Evolutionary conservation across 2,113 vertebrate species (phyloP).

Genomic region (Pipra filicauda): DNA sequence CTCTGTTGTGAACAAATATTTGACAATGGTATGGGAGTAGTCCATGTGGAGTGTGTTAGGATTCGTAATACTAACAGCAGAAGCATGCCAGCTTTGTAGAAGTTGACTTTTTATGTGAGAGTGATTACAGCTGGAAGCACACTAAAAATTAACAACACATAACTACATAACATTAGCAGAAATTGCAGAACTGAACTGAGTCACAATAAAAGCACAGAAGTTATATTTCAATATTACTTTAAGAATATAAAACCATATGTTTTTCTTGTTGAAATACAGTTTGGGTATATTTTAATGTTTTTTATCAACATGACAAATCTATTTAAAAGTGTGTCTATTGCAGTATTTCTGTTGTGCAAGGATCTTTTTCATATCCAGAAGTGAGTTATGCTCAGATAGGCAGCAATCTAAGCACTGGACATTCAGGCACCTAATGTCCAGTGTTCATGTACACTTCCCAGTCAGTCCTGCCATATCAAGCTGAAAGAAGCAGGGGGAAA

Average conservation of each 20-base stretch:
- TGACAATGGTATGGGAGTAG: conserved; percentile 10
- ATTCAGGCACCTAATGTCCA: neutral
- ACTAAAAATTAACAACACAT: conserved; percentile 35
- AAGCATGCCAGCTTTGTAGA: conserved; percentile 41
- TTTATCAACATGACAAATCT: neutral
- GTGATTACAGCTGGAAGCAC: conserved; percentile 44
- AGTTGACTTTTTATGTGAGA: conserved; percentile 30
- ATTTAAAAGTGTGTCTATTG: neutral
- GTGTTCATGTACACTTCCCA: neutral
- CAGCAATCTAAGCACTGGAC: neutral
- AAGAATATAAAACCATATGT: neutral
- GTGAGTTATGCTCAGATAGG: neutral
- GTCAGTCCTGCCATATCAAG: neutral
- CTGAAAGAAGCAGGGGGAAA: neutral
- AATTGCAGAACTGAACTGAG: neutral
- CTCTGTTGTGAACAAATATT: conserved; percentile 8
- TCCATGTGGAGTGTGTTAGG: conserved; percentile 25
- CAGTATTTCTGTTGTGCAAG: neutral
- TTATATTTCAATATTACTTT: neutral
- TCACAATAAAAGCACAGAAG: neutral
- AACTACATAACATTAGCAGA: neutral
- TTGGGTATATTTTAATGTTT: neutral
- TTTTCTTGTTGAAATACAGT: neutral
- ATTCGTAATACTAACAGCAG: conserved; percentile 20
- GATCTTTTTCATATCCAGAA: neutral